Evolutionary conservation across 1,140 invertebrate species (phyloP).

Genomic region (Gonatopus flavifemur): DNA sequence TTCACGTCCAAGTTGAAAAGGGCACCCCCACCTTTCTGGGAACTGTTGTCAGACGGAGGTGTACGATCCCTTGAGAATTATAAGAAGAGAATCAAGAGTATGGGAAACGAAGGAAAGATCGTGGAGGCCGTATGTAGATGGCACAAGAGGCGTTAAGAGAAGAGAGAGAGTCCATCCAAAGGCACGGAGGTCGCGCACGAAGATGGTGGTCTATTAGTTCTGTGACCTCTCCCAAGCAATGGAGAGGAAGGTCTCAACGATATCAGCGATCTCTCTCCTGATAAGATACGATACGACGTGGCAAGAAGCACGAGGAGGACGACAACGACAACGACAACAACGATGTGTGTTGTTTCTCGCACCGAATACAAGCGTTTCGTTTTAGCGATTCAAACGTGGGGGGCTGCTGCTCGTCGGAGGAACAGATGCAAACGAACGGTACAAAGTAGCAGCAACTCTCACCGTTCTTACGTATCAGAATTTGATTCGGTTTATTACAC

Average conservation of each 20-base stretch:
- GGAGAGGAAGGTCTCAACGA: slow-evolving; percentile 29
- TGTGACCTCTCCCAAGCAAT: slow-evolving; percentile 23
- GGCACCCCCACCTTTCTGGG: too few relatives aligned
- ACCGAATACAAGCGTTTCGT: slow-evolving; percentile 42
- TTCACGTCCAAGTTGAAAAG: too few relatives aligned
- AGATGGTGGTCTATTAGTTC: slow-evolving; percentile 47
- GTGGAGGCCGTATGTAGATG: slow-evolving; percentile 44
- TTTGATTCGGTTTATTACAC: too few relatives aligned
- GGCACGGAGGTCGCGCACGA: slow-evolving; percentile 31
- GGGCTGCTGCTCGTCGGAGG: too few relatives aligned
- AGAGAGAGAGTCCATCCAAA: slow-evolving; percentile 17
- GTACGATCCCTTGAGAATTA: too few relatives aligned
- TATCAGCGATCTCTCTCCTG: slow-evolving; percentile 43
- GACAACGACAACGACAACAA: too few relatives aligned
- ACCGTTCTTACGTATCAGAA: too few relatives aligned
- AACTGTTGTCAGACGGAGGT: too few relatives aligned
- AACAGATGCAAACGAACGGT: too few relatives aligned
- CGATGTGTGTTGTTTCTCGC: slow-evolving; percentile 21
- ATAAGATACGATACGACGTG: slow-evolving; percentile 39
- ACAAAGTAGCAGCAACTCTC: too few relatives aligned
- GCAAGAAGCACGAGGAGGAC: slow-evolving; percentile 29
- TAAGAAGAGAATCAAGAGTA: slow-evolving; percentile 11
- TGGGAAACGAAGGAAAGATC: slow-evolving; percentile 39
- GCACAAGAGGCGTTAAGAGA: slow-evolving; percentile 38
- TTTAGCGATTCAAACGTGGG: too few relatives aligned